phyloP scores from a whole-genome alignment of 2,113 vertebrate species.

The Gallinago media region DNA sequence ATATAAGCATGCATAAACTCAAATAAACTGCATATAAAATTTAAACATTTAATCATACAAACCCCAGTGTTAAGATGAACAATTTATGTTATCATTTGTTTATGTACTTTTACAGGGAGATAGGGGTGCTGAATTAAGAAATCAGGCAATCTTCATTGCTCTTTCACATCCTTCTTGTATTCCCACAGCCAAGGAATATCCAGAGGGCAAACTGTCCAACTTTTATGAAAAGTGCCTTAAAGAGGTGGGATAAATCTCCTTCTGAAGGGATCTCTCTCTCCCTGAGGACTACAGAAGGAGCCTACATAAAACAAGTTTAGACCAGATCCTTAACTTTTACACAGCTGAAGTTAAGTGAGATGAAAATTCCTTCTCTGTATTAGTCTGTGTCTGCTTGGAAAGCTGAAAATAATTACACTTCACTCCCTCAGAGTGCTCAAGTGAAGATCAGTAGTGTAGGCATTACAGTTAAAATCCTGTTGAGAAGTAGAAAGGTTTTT shows the following conservation, averaged over 20 bases:
- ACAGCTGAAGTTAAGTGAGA: background rate
- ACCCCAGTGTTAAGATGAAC: background rate
- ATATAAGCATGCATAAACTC: background rate
- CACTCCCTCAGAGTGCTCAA: background rate
- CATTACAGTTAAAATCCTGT: background rate
- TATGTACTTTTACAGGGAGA: background rate
- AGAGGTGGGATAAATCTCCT: background rate
- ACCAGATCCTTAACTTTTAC: background rate
- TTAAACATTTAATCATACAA: background rate
- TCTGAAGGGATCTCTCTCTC: background rate
- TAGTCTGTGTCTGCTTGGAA: background rate
- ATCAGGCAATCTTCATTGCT: background rate
- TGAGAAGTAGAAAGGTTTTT: background rate
- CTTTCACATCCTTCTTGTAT: background rate
- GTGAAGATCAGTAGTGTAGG: background rate
- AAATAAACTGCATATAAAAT: background rate
- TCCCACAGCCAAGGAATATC: background rate
- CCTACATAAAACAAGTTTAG: background rate
- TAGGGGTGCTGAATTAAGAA: background rate
- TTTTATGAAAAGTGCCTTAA: background rate
- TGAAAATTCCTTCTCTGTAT: background rate
- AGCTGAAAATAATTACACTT: background rate
- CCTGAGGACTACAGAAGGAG: background rate
- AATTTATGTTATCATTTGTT: background rate
- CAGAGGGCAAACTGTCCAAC: background rate